Percentiles rank a stretch among this genome's conserved stretches.
Evolutionary conservation across 2,113 vertebrate genomes (phyloP).

Genomic region (Hyaena hyaena): DNA sequence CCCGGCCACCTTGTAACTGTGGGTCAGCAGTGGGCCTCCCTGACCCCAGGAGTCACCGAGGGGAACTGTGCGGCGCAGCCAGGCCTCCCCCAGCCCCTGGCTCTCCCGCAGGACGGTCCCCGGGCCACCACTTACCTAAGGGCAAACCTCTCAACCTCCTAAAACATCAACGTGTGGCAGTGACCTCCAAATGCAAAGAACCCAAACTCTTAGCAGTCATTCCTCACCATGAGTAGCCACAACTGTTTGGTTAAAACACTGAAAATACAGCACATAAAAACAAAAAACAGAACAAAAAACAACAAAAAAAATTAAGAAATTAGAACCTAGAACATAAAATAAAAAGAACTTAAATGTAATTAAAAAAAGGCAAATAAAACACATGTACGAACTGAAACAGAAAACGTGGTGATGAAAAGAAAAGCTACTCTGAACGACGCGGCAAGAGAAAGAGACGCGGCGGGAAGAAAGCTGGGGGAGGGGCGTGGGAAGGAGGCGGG

Average conservation of each 20-base stretch:
- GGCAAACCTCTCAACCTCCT: slow-evolving; percentile 87
- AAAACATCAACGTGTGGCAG: slow-evolving; percentile 87
- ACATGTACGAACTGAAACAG: slow-evolving; percentile 70
- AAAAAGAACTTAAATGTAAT: slow-evolving; percentile 73
- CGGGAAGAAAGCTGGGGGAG: accelerated
- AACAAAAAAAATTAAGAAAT: slow-evolving; percentile 79
- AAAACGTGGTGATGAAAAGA: slow-evolving; percentile 44
- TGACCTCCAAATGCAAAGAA: slow-evolving; percentile 88
- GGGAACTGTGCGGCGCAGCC: not conserved
- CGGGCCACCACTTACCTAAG: slow-evolving; percentile 86
- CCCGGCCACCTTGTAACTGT: not conserved
- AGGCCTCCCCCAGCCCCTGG: not conserved
- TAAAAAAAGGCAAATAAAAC: slow-evolving; percentile 67
- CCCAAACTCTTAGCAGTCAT: slow-evolving; percentile 86
- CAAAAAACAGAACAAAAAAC: slow-evolving; percentile 83
- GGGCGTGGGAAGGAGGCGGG: not conserved
- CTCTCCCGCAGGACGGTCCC: slow-evolving; percentile 71
- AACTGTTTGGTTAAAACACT: slow-evolving; percentile 89
- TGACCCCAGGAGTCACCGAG: not conserved
- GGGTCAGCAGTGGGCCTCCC: not conserved
- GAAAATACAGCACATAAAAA: slow-evolving; percentile 88
- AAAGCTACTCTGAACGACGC: not conserved
- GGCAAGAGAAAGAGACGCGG: not conserved
- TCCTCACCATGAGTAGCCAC: slow-evolving; percentile 88
- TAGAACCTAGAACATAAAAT: slow-evolving; percentile 74